phyloP scores from a whole-genome alignment of 2,113 vertebrate genomes.

The Rostratula benghalensis region DNA sequence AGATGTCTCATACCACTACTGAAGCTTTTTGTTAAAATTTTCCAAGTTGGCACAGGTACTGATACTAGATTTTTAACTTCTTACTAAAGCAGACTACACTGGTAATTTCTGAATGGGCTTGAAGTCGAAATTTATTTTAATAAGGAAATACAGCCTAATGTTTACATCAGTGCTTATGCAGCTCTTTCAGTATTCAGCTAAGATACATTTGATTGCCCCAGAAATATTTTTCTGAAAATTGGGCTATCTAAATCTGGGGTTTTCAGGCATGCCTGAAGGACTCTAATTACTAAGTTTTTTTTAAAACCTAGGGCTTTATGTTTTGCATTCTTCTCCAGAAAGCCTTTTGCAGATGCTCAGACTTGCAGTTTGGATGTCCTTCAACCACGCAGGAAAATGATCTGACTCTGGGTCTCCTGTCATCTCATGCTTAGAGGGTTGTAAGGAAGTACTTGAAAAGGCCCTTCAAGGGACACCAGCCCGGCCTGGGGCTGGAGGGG shows the following conservation, averaged over 20 bases:
- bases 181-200: not conserved
- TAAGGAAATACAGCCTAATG: not conserved
- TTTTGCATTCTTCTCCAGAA: not conserved
- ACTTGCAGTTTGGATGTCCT: not conserved
- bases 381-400: accelerated
- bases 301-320: not conserved
- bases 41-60: not conserved
- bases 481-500: not conserved
- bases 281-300: not conserved
- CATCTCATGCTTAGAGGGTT: not conserved
- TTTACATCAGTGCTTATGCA: not conserved
- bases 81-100: not conserved
- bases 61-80: not conserved
- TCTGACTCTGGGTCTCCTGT: not conserved
- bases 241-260: not conserved
- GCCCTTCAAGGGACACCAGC: not conserved
- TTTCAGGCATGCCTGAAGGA: not conserved
- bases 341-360: not conserved
- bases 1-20: not conserved
- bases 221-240: not conserved
- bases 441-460: not conserved
- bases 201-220: not conserved
- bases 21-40: not conserved
- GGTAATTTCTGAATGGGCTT: not conserved
- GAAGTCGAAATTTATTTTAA: not conserved